Percentiles rank a stretch among this genome's conserved stretches.
Conservation (phyloP, 2,797 vertebrate species). For the Scolopax rusticola region DNA sequence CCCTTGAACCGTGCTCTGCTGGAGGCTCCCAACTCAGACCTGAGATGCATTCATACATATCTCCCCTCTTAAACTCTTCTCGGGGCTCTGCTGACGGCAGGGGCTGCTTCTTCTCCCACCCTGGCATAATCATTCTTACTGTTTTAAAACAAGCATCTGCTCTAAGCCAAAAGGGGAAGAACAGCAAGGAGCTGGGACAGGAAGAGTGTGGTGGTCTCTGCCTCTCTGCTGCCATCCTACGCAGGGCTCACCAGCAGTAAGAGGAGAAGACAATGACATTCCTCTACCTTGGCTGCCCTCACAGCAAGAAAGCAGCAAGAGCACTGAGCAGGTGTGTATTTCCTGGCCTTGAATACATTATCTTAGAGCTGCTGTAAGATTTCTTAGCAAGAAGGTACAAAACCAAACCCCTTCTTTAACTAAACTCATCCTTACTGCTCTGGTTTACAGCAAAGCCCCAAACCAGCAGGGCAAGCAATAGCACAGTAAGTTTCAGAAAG, state of each 20-base stretch:
- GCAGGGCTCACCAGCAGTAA: background rate
- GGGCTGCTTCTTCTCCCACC: background rate
- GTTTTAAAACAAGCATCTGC: background rate
- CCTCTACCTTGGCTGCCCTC: background rate
- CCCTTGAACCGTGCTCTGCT: background rate
- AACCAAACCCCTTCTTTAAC: background rate
- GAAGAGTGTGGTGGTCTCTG: background rate
- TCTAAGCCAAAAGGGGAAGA: background rate
- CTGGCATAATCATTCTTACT: background rate
- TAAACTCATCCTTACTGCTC: background rate
- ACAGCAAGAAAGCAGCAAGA: background rate
- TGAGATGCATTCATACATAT: accelerated
- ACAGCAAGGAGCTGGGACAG: background rate
- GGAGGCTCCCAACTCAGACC: background rate
- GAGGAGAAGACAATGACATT: background rate
- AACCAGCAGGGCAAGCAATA: background rate
- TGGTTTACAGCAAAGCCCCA: background rate
- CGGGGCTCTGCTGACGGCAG: background rate
- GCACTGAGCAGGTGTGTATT: background rate
- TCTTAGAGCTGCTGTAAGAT: background rate
- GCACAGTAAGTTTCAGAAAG: background rate
- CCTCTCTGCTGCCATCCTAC: background rate
- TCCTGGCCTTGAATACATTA: background rate
- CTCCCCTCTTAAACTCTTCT: background rate
- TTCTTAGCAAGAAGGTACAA: background rate